Evolutionary conservation across 2,797 vertebrate genomes (phyloP).

Genomic region (Zenarchopterus dispar): DNA sequence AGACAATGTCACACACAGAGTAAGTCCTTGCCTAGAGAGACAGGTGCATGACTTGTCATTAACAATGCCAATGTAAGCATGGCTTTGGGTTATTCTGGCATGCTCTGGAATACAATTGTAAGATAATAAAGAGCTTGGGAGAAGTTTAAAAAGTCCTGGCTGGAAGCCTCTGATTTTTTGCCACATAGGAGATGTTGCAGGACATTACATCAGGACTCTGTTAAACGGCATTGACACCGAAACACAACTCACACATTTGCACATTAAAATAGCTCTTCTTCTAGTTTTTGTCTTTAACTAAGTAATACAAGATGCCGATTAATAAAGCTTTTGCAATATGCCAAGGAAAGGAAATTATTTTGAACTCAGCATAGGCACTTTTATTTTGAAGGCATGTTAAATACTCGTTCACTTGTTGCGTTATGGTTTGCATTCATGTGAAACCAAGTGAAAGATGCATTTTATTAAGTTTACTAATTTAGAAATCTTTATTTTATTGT

Average conservation of each 20-base stretch:
- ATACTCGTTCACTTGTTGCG: neutral
- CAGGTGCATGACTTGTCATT: slow-evolving; percentile 50
- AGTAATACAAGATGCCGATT: neutral
- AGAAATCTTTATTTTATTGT: no score
- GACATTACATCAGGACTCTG: slow-evolving; percentile 27
- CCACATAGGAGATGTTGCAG: slow-evolving; percentile 9
- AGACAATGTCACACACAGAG: slow-evolving; percentile 44
- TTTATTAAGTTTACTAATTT: neutral
- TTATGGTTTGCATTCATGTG: neutral
- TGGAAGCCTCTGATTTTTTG: neutral
- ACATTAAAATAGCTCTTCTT: neutral
- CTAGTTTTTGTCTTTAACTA: neutral
- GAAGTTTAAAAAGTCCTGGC: slow-evolving; percentile 24
- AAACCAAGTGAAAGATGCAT: neutral
- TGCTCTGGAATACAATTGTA: slow-evolving; percentile 29
- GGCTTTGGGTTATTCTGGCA: slow-evolving; percentile 17
- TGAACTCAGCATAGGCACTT: neutral
- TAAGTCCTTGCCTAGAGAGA: slow-evolving; percentile 60
- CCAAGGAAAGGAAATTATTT: neutral
- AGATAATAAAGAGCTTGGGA: slow-evolving; percentile 35
- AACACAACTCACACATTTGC: slow-evolving; percentile 1
- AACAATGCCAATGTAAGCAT: slow-evolving; percentile 33
- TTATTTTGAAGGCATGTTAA: neutral
- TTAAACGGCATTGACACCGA: neutral
- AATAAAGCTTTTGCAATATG: neutral